Evolutionary conservation across 2,797 vertebrate species (phyloP).

Genomic region (Alfaro cultratus): DNA sequence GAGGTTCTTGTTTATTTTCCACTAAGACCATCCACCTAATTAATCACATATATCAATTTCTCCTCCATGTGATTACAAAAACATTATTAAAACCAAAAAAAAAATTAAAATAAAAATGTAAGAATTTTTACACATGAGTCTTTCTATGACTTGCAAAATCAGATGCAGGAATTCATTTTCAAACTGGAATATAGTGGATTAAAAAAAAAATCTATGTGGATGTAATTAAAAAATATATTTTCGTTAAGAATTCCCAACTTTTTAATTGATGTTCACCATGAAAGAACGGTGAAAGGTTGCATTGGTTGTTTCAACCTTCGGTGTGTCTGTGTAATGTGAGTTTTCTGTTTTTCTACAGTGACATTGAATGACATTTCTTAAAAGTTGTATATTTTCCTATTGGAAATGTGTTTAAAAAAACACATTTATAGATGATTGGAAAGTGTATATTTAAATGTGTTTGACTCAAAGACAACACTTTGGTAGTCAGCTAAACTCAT

Average conservation of each 20-base stretch:
- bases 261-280: background rate
- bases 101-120: background rate
- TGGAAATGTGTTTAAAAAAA: background rate
- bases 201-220: background rate
- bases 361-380: background rate
- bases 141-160: background rate
- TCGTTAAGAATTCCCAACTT: background rate
- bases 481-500: background rate
- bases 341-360: background rate
- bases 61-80: background rate
- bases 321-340: background rate
- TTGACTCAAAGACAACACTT: background rate
- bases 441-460: background rate
- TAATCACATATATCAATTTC: background rate
- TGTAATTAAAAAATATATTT: background rate
- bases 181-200: background rate
- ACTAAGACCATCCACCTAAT: background rate
- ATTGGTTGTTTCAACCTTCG: background rate
- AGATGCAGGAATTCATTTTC: background rate
- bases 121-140: background rate
- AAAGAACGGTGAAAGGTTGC: background rate
- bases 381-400: background rate
- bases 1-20: background rate
- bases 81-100: background rate
- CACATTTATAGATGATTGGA: background rate